Evolutionary conservation across 1,140 invertebrate genomes (phyloP), one percentile per base, ranked within the genome.

Genomic region (Neodiprion virginianus): DNA sequence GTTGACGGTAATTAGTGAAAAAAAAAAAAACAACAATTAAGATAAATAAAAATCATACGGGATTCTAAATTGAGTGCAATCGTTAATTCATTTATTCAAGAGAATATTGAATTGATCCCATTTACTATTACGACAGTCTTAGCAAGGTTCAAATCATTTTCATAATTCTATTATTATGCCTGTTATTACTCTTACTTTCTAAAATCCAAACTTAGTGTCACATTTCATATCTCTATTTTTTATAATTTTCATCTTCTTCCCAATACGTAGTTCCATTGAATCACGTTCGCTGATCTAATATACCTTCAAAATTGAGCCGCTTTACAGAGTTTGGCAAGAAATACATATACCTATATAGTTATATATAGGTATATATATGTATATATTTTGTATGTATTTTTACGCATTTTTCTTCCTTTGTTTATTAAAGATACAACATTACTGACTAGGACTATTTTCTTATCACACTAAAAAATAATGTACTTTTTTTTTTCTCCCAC

Each of bases 391-490:
- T 74, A n/a, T 48, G 53, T 69, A 76, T 48, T 69, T 75, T 73
- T 72, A 72, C 74, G 78, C 75, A 74, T 79, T 75, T 67, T 76
- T 28, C 70, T 74, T 73, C 67, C 53, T 48, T 50, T 10, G 67
- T 53, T 67, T 75, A 79, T 79, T 75, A 73, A 78, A 77, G 82
- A 82, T 78, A 76, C 77, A 82, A 82, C 78, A 72, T 85, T 80
- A 81, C 79, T 87, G 86, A 87, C 85, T 87, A 87, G 85, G 84
- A 82, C 82, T 81, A 79, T 84, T 80, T 78, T 77, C 14, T 21
- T 12, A 77, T 68, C 68, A 70, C 75, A 76, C 48, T 48, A 49
- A 77, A 70, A 78, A 78, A 72, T 71, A 77, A 75, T 71, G 40
- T 67, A 79, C 65, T 67, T 74, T 72, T 71, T 69, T 67, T 68